Percentiles rank a stretch among this genome's conserved stretches.
Conservation (phyloP, 1,140 invertebrate genomes). For the Sinonovacula constricta region DNA sequence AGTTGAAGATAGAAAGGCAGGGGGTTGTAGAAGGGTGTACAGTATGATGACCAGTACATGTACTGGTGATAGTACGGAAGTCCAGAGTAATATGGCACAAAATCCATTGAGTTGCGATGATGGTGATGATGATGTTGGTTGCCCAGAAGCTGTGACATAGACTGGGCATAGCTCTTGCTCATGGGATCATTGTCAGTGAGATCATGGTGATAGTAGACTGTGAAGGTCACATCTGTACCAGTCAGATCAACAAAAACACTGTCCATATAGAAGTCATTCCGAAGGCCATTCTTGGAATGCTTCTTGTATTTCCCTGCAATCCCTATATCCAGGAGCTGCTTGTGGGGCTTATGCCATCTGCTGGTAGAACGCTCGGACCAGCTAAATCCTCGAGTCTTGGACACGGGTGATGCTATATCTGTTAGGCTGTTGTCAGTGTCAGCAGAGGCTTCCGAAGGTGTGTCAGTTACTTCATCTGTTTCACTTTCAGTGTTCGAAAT, state of each 20-base stretch:
- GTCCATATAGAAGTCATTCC: slow-evolving; percentile 55
- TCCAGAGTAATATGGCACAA: slow-evolving; percentile 5
- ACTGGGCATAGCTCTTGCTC: background rate
- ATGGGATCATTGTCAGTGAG: slow-evolving; percentile 10
- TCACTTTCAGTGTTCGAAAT: slow-evolving; percentile 53
- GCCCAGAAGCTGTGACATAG: slow-evolving; percentile 33
- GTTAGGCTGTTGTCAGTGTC: slow-evolving; percentile 33
- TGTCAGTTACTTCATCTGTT: slow-evolving; percentile 19
- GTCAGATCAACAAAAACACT: slow-evolving; percentile 76
- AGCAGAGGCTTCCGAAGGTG: slow-evolving; percentile 19
- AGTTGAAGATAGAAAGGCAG: slow-evolving; percentile 57
- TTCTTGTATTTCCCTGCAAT: slow-evolving; percentile 55
- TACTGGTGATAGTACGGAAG: slow-evolving; percentile 48
- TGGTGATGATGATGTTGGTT: slow-evolving; percentile 19
- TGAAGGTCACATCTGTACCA: slow-evolving; percentile 72
- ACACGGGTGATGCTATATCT: slow-evolving; percentile 31
- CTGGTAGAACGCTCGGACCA: slow-evolving; percentile 5
- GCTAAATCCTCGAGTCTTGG: slow-evolving; percentile 19
- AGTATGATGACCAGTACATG: slow-evolving; percentile 54
- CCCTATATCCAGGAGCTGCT: slow-evolving; percentile 68
- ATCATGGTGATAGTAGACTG: slow-evolving; percentile 73
- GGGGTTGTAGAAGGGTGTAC: slow-evolving; percentile 59
- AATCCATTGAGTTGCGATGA: slow-evolving; percentile 21
- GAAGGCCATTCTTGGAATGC: slow-evolving; percentile 13
- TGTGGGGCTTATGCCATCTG: slow-evolving; percentile 8